Conservation (phyloP, 2,888 invertebrate species). For the Leptothorax acervorum region DNA sequence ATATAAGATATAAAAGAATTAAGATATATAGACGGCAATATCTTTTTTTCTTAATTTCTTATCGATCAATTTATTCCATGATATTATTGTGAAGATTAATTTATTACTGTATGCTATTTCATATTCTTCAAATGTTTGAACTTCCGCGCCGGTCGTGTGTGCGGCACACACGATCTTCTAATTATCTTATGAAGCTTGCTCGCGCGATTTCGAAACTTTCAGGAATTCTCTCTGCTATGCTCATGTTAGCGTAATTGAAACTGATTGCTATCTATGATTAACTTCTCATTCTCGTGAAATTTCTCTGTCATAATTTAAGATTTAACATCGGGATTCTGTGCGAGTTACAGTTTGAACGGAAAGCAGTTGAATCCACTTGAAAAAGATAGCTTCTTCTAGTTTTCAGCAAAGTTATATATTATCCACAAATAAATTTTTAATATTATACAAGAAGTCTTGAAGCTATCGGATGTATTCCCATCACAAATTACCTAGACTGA, state of each 20-base stretch:
- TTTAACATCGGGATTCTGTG: background rate
- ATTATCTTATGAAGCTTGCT: conserved; percentile 59
- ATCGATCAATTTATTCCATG: background rate
- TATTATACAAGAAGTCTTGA: background rate
- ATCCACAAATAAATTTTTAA: background rate
- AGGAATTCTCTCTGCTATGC: conserved; percentile 58
- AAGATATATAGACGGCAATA: background rate
- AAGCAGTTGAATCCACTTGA: background rate
- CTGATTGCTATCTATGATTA: conserved; percentile 58
- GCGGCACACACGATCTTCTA: conserved; percentile 55
- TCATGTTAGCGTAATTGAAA: conserved; percentile 59
- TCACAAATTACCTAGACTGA: background rate
- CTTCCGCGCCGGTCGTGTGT: background rate
- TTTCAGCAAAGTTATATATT: background rate
- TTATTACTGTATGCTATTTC: background rate
- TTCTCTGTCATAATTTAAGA: conserved; percentile 14
- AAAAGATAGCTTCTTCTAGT: background rate
- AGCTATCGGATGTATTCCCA: background rate
- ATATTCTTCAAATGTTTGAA: background rate
- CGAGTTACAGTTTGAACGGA: background rate
- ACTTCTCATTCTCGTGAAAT: conserved; percentile 57
- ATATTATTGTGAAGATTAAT: background rate
- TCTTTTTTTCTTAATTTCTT: background rate
- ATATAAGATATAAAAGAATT: background rate
- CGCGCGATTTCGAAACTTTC: conserved; percentile 58